Conservation (phyloP, 1,140 invertebrate genomes). For the Zaprionus ghesquierei region DNA sequence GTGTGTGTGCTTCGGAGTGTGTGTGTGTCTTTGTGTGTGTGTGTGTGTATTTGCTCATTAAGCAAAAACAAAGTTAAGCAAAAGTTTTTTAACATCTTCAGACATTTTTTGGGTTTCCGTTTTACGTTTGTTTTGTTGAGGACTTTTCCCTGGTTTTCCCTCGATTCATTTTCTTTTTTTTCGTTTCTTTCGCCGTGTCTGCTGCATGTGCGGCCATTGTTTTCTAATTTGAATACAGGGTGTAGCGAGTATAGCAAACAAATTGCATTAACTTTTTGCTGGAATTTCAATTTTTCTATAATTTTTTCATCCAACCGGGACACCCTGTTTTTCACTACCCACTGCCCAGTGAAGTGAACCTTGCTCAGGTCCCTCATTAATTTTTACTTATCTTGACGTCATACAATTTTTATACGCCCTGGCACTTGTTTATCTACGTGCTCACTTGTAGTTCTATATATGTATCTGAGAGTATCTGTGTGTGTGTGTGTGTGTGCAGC, state of each 20-base stretch:
- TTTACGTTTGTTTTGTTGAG: slow-evolving; percentile 50
- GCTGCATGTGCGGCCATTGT: slow-evolving; percentile 44
- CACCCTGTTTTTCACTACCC: slow-evolving; percentile 38
- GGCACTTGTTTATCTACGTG: slow-evolving; percentile 59
- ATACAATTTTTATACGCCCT: slow-evolving; percentile 48
- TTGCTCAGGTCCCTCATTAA: slow-evolving; percentile 57
- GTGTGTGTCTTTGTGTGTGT: slow-evolving; percentile 31
- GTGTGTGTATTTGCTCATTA: slow-evolving; percentile 77
- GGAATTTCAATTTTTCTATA: not conserved
- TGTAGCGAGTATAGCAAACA: slow-evolving; percentile 2
- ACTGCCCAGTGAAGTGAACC: slow-evolving; percentile 36
- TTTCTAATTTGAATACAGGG: slow-evolving; percentile 58
- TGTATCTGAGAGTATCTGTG: not conserved
- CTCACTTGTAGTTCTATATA: slow-evolving; percentile 46
- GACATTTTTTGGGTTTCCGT: slow-evolving; percentile 71
- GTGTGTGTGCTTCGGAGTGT: not conserved
- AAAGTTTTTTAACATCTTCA: slow-evolving; percentile 72
- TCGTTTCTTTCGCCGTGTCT: slow-evolving; percentile 8
- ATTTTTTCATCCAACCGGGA: not conserved
- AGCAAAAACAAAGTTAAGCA: slow-evolving; percentile 77
- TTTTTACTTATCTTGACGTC: slow-evolving; percentile 68
- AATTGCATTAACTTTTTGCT: too few species aligned
- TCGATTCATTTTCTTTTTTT: slow-evolving; percentile 11
- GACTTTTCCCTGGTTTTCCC: slow-evolving; percentile 33
- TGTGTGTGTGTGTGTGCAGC: not conserved